Base-by-base conservation (phyloP, 2,888 invertebrate species). In the Galeopsomyia nigrocyanea region DNA sequence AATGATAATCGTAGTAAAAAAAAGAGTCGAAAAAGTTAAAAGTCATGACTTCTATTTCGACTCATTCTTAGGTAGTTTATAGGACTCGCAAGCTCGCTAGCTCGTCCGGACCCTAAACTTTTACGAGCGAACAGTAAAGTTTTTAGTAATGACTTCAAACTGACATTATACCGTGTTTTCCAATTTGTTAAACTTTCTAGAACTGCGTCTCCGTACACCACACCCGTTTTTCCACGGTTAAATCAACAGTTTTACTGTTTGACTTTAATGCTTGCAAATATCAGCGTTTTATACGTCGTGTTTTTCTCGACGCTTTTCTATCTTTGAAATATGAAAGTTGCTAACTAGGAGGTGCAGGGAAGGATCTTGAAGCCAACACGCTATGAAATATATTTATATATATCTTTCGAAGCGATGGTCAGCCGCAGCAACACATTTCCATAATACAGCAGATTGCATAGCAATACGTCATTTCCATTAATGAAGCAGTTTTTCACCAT, bases 81-180 rank as follows among this genome's bases (percentile, higher is more conserved):
- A 62, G 67, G 56, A 66, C 50, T 39, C 56, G 51, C 63, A 26
- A 31, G 39, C 39, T 39, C 47, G 46, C 67, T 62, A 31, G 53
- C 47, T 49, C 17, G 19, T 46, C 53, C 39, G 47, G 60, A 39
- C 47, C 56, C 60, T 66, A 66, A 50, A 61, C 61, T 71, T 71
- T 66, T 46, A 71, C 62, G 66, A 57, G 50, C 26, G 9, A 21
- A 46, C 62, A 66, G 62, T 71, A 71, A 71, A 71, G 67, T 67
- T 71, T 67, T 71, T 56, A 66, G 71, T 55, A 66, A 66, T 61
- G 65, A 66, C 61, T 66, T 50, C 26, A 71, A 66, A 51, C 56
- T 39, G 62, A 55, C 51, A 50, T 62, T 61, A 65, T 51, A 60
- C 57, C 71, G 46, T 71, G 71, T 66, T 67, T 67, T 71, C 62